These are phyloP conservation scores for Ochotona princeps DNA, from an alignment of 2,113 vertebrate genomes.

Conservation along the genomic window DNA sequence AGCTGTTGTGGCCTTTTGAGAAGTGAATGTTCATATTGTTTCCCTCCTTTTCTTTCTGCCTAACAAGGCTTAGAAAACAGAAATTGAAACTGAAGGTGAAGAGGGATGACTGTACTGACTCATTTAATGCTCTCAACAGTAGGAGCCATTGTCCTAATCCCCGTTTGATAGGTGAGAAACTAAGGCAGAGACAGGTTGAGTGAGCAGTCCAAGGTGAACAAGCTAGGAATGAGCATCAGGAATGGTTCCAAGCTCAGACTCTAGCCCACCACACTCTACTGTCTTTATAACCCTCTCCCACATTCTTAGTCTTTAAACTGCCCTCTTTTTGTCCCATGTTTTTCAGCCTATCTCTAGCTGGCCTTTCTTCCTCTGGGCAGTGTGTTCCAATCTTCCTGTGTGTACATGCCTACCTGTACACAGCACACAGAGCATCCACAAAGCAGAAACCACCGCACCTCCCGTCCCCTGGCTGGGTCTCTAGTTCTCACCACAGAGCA, in stretches of 20 bases:
- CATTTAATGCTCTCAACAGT: background rate
- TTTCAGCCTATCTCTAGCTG: background rate
- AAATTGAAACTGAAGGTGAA: too few relatives aligned
- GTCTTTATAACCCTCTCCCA: background rate
- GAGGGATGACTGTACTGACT: background rate
- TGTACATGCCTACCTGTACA: background rate
- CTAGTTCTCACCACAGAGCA: background rate
- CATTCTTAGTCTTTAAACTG: background rate
- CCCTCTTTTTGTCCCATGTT: background rate
- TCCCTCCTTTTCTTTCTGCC: too few relatives aligned
- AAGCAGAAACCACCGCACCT: background rate
- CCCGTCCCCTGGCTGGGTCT: background rate
- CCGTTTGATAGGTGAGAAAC: conserved; percentile 32
- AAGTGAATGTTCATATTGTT: too few relatives aligned
- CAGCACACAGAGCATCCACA: background rate
- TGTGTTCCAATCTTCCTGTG: background rate
- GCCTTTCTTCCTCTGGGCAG: background rate
- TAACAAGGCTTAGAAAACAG: too few relatives aligned
- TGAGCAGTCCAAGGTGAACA: background rate
- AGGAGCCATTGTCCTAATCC: background rate
- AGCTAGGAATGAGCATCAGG: background rate
- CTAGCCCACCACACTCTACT: background rate
- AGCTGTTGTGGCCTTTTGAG: too few relatives aligned
- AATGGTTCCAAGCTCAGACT: background rate
- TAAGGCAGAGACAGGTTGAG: background rate